Percentiles rank a stretch among this genome's conserved stretches.
Evolutionary conservation across 2,113 vertebrate genomes (phyloP).

Genomic region (Microtus montanus): DNA sequence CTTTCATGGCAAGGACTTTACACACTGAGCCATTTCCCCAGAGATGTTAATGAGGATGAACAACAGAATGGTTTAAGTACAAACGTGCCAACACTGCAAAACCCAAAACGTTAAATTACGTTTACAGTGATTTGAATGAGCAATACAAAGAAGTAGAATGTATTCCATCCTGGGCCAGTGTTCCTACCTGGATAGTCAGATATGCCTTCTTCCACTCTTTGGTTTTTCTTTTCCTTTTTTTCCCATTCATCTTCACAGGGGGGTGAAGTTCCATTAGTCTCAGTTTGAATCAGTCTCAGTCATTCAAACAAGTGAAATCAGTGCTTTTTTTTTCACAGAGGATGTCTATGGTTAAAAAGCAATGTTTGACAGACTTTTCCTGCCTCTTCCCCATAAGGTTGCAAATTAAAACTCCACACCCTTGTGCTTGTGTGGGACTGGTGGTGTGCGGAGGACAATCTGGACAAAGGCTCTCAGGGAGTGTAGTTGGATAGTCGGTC

Average conservation of each 20-base stretch:
- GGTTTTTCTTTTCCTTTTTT: neutral
- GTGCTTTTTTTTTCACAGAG: neutral
- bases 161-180: neutral
- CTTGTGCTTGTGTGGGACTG: no score
- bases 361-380: neutral
- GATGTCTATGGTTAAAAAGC: neutral
- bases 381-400: neutral
- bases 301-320: neutral
- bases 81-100: neutral
- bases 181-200: neutral
- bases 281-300: neutral
- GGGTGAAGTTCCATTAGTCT: neutral
- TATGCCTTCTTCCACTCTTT: neutral
- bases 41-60: neutral
- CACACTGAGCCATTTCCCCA: neutral
- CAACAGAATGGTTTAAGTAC: neutral
- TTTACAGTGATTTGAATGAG: no score
- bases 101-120: no score
- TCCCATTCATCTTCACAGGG: neutral
- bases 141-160: neutral
- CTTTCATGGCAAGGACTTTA: neutral
- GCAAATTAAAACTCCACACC: neutral
- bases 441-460: neutral
- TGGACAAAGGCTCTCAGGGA: neutral
- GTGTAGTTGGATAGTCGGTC: rapidly evolving